phyloP scores from a whole-genome alignment of 92 coral and sea anemone genomes.

The Phenganax stokvisi region DNA sequence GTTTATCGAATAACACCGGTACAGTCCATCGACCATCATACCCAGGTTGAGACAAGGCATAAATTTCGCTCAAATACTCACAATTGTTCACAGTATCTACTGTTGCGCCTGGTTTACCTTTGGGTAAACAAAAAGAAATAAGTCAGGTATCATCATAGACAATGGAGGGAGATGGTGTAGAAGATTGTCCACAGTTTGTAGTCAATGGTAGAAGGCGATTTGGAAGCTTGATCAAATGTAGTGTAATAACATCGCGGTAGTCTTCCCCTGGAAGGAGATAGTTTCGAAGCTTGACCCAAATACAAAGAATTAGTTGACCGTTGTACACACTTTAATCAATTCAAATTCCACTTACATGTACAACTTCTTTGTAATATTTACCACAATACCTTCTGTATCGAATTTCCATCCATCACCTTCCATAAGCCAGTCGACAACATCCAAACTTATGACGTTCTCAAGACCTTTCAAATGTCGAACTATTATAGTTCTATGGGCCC shows the following conservation, averaged over 20 bases:
- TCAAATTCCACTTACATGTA: not conserved
- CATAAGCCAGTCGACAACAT: conserved; percentile 65
- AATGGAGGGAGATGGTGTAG: no score
- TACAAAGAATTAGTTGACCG: no score
- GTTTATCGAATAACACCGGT: conserved; percentile 79
- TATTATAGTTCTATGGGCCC: conserved; percentile 73
- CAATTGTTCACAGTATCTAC: conserved; percentile 75
- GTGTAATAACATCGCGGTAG: no score
- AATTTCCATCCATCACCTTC: conserved; percentile 65
- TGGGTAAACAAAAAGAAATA: not conserved
- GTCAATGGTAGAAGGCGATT: no score
- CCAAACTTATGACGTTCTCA: conserved; percentile 55
- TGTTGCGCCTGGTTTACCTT: conserved; percentile 59
- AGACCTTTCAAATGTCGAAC: conserved; percentile 76
- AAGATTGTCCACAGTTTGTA: no score
- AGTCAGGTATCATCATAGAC: not conserved
- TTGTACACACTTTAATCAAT: no score
- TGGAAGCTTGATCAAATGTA: no score
- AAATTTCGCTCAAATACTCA: conserved; percentile 60
- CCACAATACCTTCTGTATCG: not conserved
- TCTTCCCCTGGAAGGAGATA: no score
- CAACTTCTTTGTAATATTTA: not conserved
- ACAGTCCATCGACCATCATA: conserved; percentile 63
- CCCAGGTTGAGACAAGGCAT: conserved; percentile 51
- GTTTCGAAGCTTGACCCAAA: no score